Percentiles rank a stretch among this genome's conserved stretches.
Evolutionary conservation across 2,888 invertebrate genomes (phyloP).

Genomic region (Dendrolimus pini): DNA sequence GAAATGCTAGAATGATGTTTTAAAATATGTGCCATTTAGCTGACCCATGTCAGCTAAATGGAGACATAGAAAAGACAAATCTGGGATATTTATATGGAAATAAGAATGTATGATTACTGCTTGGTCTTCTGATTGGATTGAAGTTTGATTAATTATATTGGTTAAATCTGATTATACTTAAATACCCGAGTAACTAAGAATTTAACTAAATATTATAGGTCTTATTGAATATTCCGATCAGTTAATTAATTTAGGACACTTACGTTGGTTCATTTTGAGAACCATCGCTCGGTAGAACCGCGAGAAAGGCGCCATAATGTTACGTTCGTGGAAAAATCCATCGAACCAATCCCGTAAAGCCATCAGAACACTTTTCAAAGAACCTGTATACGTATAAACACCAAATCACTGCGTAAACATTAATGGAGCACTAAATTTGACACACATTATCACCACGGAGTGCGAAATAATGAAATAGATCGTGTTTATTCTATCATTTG

Average conservation of each 20-base stretch:
- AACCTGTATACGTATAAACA: slow-evolving; percentile 20
- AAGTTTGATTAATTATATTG: no score
- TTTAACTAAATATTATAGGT: no score
- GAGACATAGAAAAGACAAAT: no score
- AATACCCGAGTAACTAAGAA: no score
- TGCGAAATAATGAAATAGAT: slow-evolving; percentile 15
- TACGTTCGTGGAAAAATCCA: slow-evolving; percentile 42
- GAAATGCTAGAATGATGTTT: no score
- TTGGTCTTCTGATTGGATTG: no score
- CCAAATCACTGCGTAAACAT: slow-evolving; percentile 36
- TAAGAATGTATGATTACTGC: no score
- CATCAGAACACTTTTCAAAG: slow-evolving; percentile 28
- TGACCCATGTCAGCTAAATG: no score
- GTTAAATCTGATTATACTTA: no score
- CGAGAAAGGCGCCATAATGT: slow-evolving; percentile 61
- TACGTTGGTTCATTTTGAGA: slow-evolving; percentile 68
- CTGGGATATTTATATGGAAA: no score
- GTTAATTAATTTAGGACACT: slow-evolving; percentile 25
- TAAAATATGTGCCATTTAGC: no score
- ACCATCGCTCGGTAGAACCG: slow-evolving; percentile 66
- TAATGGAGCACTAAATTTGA: slow-evolving; percentile 63
- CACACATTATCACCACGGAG: slow-evolving; percentile 68
- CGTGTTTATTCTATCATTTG: background rate
- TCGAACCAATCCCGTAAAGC: slow-evolving; percentile 38
- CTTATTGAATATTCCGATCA: no score